These are phyloP conservation scores for Ceryle rudis DNA, from an alignment of 2,797 vertebrate genomes.

Conservation along the genomic window DNA sequence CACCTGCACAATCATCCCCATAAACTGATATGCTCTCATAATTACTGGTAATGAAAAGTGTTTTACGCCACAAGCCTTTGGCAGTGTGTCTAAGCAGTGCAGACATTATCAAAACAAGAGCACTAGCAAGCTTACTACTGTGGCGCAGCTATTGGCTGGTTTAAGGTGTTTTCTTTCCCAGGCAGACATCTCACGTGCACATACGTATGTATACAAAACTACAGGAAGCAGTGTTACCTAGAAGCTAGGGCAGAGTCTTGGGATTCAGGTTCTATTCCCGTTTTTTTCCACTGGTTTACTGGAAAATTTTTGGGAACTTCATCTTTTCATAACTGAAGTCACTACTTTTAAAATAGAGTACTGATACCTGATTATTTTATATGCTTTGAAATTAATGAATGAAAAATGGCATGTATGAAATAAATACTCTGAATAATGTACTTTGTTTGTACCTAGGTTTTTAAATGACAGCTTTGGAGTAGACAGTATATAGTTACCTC, in stretches of 20 bases:
- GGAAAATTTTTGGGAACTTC: neutral
- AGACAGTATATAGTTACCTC: neutral
- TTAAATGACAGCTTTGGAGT: neutral
- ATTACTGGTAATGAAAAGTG: slow-evolving; percentile 40
- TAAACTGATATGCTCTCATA: slow-evolving; percentile 71
- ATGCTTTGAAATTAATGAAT: neutral
- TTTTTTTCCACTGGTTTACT: neutral
- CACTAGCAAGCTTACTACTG: neutral
- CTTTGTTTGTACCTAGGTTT: neutral
- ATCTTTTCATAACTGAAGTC: neutral
- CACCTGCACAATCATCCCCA: slow-evolving; percentile 70
- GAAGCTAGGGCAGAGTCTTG: neutral
- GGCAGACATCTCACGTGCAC: neutral
- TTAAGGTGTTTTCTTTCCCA: slow-evolving; percentile 43
- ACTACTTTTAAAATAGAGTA: neutral
- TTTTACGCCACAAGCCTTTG: slow-evolving; percentile 13
- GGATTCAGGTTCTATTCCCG: neutral
- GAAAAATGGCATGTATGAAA: neutral
- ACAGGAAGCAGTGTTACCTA: neutral
- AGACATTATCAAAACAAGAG: slow-evolving; percentile 68
- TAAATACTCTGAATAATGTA: neutral
- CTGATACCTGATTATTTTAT: neutral
- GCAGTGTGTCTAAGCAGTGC: slow-evolving; percentile 7
- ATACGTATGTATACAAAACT: neutral
- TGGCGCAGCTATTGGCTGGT: neutral